phyloP scores from a whole-genome alignment of 2,888 invertebrate genomes.

The Oasisia sp. region DNA sequence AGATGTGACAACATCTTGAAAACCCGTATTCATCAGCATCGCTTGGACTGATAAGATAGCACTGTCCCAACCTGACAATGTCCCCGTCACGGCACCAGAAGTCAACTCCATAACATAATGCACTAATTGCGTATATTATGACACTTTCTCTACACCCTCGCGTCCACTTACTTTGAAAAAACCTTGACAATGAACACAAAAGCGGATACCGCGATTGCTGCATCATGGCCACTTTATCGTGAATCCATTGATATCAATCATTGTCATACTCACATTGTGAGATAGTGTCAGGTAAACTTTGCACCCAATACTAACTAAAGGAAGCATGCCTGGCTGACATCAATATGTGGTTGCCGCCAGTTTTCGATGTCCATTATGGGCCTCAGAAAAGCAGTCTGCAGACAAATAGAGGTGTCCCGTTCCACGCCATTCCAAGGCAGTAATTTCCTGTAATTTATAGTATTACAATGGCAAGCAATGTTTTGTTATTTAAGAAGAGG shows the following conservation, averaged over 20 bases:
- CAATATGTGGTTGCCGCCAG: not conserved
- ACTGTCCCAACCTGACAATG: not conserved
- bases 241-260: slow-evolving; percentile 11
- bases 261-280: not conserved
- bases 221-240: slow-evolving; percentile 1
- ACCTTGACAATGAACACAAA: not conserved
- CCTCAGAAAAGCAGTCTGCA: not conserved
- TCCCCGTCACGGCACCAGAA: not conserved
- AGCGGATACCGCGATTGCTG: not conserved
- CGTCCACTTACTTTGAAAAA: not conserved
- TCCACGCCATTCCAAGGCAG: not conserved
- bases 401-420: not conserved
- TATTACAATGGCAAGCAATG: not conserved
- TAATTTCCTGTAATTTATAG: slow-evolving; percentile 3
- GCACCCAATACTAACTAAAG: not conserved
- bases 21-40: not conserved
- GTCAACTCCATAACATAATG: not conserved
- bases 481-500: not conserved
- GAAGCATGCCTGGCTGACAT: not conserved
- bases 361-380: not conserved
- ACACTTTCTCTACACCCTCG: not conserved
- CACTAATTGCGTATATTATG: not conserved
- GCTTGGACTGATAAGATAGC: not conserved
- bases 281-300: not conserved
- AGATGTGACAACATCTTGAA: slow-evolving; percentile 10